Base-by-base conservation (phyloP, 1,140 invertebrate genomes). In the Diorhabda sublineata region DNA sequence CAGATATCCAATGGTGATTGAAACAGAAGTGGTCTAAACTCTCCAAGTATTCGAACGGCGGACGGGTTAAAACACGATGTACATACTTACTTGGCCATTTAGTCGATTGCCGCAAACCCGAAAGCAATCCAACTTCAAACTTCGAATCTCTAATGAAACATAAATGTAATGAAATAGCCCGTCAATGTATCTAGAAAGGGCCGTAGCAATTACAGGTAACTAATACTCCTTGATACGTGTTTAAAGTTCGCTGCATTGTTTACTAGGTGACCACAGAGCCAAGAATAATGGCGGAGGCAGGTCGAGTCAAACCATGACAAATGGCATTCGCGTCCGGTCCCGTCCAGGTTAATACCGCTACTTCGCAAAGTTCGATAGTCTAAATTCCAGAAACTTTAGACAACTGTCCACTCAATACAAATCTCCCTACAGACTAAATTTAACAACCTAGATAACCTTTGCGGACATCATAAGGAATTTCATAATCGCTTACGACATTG, bases 211-310 rank as follows among this genome's bases (percentile, higher is more conserved):
- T 78, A 76, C 78, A 79, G 78, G 78, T 79, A 78, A 78, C 77
- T 78, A 78, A 78, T 78, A 76, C 74, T 70, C 60, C 72, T 78
- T 77, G 78, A 79, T 79, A 78, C 76, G 77, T 76, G 77, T 79
- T 79, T 76, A 80, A 80, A 79, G 77, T 80, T 80, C 69, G 76
- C 75, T 78, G 76, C 76, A 80, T 80, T 80, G 78, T 80, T 80
- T 80, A 74, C 74, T 73, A 78, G 74, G 74, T 73, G 73, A 73
- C 76, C 76, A 71, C 76, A 78, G 74, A 73, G 64, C 72, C 73
- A 76, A 77, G 75, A 77, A 75, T 79, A 78, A 78, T 79, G 76
- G 76, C 56, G 64, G 42, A 65, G 69, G 67, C 64, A 69, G 60
- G 72, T 71, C 76, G 74, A 79, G 77, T 79, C 78, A 78, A 79